A percentile compares a stretch with the other conserved stretches of the same genome.
phyloP scores from a whole-genome alignment of 37 sponge, comb jelly and placozoan genomes.

The Beroe ovata region DNA sequence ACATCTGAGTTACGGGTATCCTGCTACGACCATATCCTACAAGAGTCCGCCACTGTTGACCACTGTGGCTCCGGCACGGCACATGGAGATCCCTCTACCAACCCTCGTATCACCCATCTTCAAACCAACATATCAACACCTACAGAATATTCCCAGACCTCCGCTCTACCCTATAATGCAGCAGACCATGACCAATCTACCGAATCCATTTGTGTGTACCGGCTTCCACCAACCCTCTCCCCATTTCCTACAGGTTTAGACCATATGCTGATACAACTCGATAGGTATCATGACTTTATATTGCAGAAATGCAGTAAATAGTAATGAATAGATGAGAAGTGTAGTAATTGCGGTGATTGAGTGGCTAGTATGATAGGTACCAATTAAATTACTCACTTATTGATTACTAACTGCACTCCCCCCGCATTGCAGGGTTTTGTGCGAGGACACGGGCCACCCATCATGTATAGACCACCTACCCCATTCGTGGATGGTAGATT shows the following conservation, averaged over 20 bases:
- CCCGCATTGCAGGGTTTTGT: no score
- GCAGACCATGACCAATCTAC: neutral
- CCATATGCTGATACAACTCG: no score
- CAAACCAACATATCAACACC: conserved; percentile 19
- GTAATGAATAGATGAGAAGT: no score
- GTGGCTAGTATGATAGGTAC: no score
- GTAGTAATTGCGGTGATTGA: no score
- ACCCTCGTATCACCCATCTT: neutral
- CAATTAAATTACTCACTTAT: no score
- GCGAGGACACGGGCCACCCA: neutral
- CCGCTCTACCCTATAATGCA: neutral
- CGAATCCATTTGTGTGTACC: neutral
- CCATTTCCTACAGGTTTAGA: neutral
- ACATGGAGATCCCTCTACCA: neutral
- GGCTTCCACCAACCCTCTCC: neutral
- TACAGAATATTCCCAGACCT: neutral
- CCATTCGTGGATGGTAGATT: conserved; percentile 18
- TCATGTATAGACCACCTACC: neutral
- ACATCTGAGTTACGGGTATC: conserved; percentile 15
- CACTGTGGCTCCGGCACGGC: neutral
- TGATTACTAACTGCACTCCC: no score
- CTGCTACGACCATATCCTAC: neutral
- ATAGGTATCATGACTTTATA: no score
- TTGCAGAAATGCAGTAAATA: no score
- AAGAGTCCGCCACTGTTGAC: neutral